Conservation (phyloP, 2,113 vertebrate genomes). For the Tragelaphus strepsiceros region DNA sequence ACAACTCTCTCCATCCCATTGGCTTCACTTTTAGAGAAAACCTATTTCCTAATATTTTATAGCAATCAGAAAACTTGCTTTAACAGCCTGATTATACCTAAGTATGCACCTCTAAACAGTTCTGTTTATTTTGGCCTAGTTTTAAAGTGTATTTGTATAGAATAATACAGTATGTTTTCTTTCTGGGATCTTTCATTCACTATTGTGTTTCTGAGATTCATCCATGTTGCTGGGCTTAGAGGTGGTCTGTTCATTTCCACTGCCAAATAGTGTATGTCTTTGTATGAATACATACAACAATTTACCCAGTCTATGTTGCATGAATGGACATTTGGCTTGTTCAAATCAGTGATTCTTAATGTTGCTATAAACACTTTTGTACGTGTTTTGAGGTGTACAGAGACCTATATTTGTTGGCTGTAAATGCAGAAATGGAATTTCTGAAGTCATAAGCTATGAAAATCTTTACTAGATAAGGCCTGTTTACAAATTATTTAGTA, state of each 20-base stretch:
- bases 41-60: not conserved
- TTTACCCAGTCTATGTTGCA: not conserved
- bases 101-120: not conserved
- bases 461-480: not conserved
- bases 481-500: not conserved
- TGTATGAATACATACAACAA: not conserved
- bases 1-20: not conserved
- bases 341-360: conserved; percentile 1
- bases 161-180: not conserved
- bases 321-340: not conserved
- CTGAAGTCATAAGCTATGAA: not conserved
- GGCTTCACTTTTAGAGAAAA: not conserved
- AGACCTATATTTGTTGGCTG: not conserved
- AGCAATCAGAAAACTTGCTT: not conserved
- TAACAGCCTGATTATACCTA: not conserved
- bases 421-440: conserved; percentile 11
- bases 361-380: not conserved
- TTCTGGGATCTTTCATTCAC: not conserved
- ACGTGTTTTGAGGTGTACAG: not conserved
- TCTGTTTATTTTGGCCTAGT: not conserved
- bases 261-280: not conserved
- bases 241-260: not conserved
- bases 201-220: not conserved
- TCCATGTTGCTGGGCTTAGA: not conserved
- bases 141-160: not conserved